Evolutionary conservation across 2,113 vertebrate genomes (phyloP), one percentile per base, ranked within the genome.

Genomic region (Riparia riparia): DNA sequence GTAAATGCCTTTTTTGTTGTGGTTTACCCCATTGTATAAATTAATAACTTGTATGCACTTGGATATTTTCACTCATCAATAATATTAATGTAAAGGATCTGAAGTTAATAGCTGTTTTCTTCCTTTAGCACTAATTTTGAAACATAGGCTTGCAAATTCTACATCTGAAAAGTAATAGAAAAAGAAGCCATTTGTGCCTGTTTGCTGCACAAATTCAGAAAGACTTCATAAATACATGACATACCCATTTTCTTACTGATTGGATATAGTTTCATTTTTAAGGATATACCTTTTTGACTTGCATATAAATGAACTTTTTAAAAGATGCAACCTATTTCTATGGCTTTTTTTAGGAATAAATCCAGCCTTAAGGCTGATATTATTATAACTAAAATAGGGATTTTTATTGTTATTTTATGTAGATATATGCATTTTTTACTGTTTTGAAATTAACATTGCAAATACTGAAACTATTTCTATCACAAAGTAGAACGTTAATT

Each of bases 371-470:
- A 88, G 66, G 63, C 50, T 85, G 50, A 65, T 85, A 57, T 17
- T 95, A 53, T 64, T 94, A 65, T 56, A 88, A 88, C 64, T 86
- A 95, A 94, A 93, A 79, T 53, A 49, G 29, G 34, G 12, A 7
- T 7, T 32, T 42, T 74, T 92, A 66, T 77, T 89, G 21, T 73
- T 86, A 54, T 47, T 77, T 94, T 91, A 86, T 93, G 81, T 83
- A 90, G 80, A 91, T 93, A 70, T 57, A 65, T 78, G 63, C 84
- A 56, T 51, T 58, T 70, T 94, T 95, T 88, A 57, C 82, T 82
- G 26, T 82, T 91, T 87, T 60, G 22, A 91, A 94, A 93, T 80
- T 93, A 93, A 92, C 65, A 92, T 85, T 95, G 83, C 82, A 96
- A 96, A 93, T 89, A 86, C 64, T 66, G 66, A 63, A 64, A 95